Base-by-base conservation (phyloP, 2,113 vertebrate species). In the Turdus rufiventris region DNA sequence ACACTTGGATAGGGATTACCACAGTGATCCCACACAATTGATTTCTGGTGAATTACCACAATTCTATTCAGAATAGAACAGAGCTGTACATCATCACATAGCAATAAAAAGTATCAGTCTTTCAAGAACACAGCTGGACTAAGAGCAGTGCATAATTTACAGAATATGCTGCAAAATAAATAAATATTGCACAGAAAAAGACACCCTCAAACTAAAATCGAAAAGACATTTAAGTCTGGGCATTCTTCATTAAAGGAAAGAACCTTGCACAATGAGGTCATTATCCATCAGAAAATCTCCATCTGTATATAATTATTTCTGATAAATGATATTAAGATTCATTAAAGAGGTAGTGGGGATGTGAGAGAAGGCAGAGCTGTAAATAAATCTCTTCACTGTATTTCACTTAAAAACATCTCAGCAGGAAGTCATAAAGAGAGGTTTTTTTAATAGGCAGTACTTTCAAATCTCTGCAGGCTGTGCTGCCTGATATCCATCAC, bases 221-320 rank as follows among this genome's bases (percentile, higher is more conserved):
- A 89, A 85, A 91, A 93, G 75, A 96, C 91, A 94, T 96, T 95
- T 97, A 95, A 97, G 78, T 95, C 96, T 95, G 42, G 76, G 54
- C 65, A 97, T 96, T 97, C 91, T 96, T 98, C 94, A 96, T 97
- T 95, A 96, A 8, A 8, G 88, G 68, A 95, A 95, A 96, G 88
- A 97, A 96, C 71, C 56, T 94, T 97, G 82, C 76, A 96, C 34
- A 43, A 56, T 89, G 92, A 97, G 84, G 91, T 94, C 78, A 97
- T 97, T 97, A 97, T 82, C 94, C 82, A 96, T 95, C 95, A 97
- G 93, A 97, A 97, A 96, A 96, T 86, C 92, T 96, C 93, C 95
- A 97, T 97, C 94, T 96, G 96, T 95, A 93, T 92, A 85, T 94
- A 98, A 98, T 97, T 98, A 97, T 95, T 96, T 97, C 94, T 98